phyloP scores from a whole-genome alignment of 2,888 invertebrate genomes.

The Lampropteryx suffumata region DNA sequence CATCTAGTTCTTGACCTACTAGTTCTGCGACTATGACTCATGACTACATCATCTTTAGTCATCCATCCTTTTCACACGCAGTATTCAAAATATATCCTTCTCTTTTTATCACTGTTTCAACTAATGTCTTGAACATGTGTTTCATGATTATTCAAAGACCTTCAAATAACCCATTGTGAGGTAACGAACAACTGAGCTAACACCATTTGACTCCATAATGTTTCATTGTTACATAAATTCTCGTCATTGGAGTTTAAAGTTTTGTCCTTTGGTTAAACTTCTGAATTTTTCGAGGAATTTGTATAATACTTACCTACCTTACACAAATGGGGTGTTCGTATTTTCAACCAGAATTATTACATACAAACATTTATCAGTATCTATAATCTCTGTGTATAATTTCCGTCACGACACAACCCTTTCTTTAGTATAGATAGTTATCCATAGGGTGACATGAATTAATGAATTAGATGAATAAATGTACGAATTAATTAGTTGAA shows the following conservation, averaged over 20 bases:
- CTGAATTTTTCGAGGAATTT: neutral
- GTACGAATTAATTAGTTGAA: no score
- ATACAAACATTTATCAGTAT: no score
- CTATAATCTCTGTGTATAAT: no score
- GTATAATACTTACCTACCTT: no score
- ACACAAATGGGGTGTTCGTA: no score
- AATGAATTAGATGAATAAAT: no score
- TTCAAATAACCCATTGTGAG: conserved; percentile 38
- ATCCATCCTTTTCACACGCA: conserved; percentile 11
- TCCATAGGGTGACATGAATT: no score
- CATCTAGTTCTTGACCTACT: conserved; percentile 30
- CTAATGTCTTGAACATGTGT: conserved; percentile 34
- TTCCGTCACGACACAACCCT: no score
- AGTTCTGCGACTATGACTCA: conserved; percentile 26
- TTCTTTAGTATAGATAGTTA: no score
- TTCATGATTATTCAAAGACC: conserved; percentile 50
- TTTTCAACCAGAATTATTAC: no score
- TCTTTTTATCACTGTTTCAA: conserved; percentile 13
- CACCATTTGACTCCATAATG: conserved; percentile 41
- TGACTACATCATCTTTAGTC: conserved; percentile 16
- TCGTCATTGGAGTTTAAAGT: neutral
- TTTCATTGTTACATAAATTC: conserved; percentile 9
- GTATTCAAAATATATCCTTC: conserved; percentile 4
- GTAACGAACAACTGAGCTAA: conserved; percentile 55
- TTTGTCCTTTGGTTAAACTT: neutral